A percentile compares a stretch with the other conserved stretches of the same genome.
Conservation (phyloP, 2,888 invertebrate genomes). For the Platynereis dumerilii region DNA sequence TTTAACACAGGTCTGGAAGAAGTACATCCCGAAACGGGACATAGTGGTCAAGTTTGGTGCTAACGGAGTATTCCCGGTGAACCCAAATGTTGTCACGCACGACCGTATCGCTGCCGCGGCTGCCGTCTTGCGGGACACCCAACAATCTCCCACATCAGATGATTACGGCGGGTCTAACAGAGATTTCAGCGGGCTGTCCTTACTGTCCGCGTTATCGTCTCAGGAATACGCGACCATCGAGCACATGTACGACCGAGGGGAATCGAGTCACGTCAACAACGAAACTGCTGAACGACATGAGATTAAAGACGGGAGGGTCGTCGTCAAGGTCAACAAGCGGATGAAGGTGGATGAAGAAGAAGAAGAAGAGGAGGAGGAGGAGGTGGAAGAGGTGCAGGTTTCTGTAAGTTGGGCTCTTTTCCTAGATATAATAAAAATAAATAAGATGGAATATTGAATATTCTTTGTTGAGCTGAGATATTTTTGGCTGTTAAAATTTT, state of each 20-base stretch:
- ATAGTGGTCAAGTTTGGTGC: slow-evolving; percentile 32
- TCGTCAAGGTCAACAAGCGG: slow-evolving; percentile 8
- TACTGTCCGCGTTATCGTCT: slow-evolving; percentile 36
- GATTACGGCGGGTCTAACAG: neutral
- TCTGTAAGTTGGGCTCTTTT: too few relatives aligned
- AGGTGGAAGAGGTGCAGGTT: slow-evolving; percentile 2
- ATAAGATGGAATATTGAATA: neutral
- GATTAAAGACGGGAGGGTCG: neutral
- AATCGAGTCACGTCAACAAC: neutral
- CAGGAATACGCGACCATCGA: slow-evolving; percentile 34
- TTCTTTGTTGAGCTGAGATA: too few relatives aligned
- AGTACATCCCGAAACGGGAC: slow-evolving; percentile 28
- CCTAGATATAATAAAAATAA: too few relatives aligned
- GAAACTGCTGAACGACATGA: slow-evolving; percentile 2
- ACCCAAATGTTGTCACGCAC: slow-evolving; percentile 32
- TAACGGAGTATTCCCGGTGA: slow-evolving; percentile 39
- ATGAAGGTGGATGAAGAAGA: slow-evolving; percentile 15
- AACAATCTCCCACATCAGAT: slow-evolving; percentile 14
- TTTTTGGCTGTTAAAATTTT: too few relatives aligned
- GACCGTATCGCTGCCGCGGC: slow-evolving; percentile 31
- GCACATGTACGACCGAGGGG: slow-evolving; percentile 16
- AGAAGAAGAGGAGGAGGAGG: slow-evolving; percentile 16
- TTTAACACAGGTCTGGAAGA: slow-evolving; percentile 29
- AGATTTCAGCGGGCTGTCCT: slow-evolving; percentile 29
- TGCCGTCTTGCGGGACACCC: slow-evolving; percentile 23